These are phyloP conservation scores for Dione vanillae DNA, from an alignment of 2,888 invertebrate species.

Conservation along the genomic window DNA sequence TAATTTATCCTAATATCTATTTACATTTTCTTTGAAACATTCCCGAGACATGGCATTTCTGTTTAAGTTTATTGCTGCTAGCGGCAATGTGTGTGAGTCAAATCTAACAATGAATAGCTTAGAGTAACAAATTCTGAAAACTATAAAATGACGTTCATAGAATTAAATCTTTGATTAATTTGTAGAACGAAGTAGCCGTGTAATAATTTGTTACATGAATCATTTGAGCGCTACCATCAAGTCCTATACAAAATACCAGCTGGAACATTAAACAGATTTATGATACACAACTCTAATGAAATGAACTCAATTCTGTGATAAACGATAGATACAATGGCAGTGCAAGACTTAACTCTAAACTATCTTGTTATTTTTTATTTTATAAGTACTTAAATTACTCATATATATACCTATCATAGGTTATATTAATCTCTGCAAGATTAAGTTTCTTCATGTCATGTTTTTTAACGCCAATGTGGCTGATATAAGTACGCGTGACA, in stretches of 20 bases:
- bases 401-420: too few relatives aligned
- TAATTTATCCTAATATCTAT: not conserved
- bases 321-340: conserved; percentile 5
- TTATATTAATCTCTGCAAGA: not conserved
- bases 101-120: conserved; percentile 42
- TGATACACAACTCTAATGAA: conserved; percentile 31
- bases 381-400: not conserved
- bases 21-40: conserved; percentile 38
- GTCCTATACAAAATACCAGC: conserved; percentile 41
- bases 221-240: conserved; percentile 47
- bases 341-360: not conserved
- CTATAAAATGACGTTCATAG: conserved; percentile 51
- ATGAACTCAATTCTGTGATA: conserved; percentile 25
- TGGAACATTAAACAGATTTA: conserved; percentile 43
- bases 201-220: conserved; percentile 52
- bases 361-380: not conserved
- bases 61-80: conserved; percentile 3
- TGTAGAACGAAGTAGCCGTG: conserved; percentile 51
- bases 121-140: conserved; percentile 48
- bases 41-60: conserved; percentile 4
- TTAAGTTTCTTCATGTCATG: not conserved
- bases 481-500: conserved; percentile 27
- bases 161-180: conserved; percentile 51
- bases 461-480: conserved; percentile 6
- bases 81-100: conserved; percentile 48